A percentile compares a stretch with the other conserved stretches of the same genome.
Evolutionary conservation across 2,888 invertebrate species (phyloP).

Genomic region (Nemurella pictetii): DNA sequence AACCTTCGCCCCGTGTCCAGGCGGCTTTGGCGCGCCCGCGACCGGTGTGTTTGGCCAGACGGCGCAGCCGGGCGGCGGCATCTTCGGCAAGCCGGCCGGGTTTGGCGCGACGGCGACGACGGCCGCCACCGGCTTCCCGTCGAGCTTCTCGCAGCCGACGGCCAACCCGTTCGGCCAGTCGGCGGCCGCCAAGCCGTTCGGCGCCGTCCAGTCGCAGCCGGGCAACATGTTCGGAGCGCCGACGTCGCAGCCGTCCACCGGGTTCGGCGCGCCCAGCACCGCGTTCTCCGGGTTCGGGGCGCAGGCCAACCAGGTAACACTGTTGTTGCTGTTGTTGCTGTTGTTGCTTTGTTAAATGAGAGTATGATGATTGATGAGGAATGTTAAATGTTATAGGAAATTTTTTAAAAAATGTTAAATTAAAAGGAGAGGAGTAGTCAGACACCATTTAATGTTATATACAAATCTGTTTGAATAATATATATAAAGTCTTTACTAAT

Average conservation of each 20-base stretch:
- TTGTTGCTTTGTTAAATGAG: too few relatives aligned
- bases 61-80: constrained; percentile 53
- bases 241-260: constrained; percentile 46
- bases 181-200: constrained; percentile 54
- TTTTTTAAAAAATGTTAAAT: too few relatives aligned
- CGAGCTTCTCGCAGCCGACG: constrained; percentile 51
- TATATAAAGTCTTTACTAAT: too few relatives aligned
- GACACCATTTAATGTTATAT: too few relatives aligned
- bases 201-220: constrained; percentile 49
- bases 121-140: constrained; percentile 52
- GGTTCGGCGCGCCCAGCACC: constrained; percentile 50
- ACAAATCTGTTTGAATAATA: too few relatives aligned
- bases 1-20: neutral
- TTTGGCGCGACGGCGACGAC: constrained; percentile 61
- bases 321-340: too few relatives aligned
- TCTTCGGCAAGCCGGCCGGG: constrained; percentile 69
- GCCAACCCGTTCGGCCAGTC: constrained; percentile 52
- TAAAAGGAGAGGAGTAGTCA: too few relatives aligned
- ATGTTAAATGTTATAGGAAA: too few relatives aligned
- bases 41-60: constrained; percentile 59
- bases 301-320: constrained; percentile 51
- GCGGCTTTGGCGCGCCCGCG: constrained; percentile 56
- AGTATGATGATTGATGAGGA: too few relatives aligned
- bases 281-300: constrained; percentile 52
- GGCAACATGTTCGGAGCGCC: constrained; percentile 40